phyloP scores from a whole-genome alignment of 2,113 vertebrate species.

The Eurypyga helias region DNA sequence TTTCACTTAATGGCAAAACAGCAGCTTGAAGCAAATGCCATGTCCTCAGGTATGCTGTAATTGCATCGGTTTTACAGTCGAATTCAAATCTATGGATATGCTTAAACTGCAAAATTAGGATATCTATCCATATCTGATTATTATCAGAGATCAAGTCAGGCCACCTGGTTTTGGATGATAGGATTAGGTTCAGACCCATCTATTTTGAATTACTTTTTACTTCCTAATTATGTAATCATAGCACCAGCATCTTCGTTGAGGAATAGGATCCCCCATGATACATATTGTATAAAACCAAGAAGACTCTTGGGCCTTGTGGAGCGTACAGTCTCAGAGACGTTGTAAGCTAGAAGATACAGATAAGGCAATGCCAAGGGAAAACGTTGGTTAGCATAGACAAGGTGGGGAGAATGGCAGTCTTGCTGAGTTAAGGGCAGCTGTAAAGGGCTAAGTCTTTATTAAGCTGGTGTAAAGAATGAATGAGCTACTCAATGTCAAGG shows the following conservation, averaged over 20 bases:
- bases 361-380: background rate
- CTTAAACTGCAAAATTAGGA: background rate
- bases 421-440: background rate
- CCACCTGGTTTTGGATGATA: background rate
- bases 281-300: background rate
- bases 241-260: background rate
- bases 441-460: background rate
- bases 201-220: background rate
- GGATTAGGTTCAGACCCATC: background rate
- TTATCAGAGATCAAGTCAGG: background rate
- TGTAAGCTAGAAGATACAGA: background rate
- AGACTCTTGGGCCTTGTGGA: background rate
- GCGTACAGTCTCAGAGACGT: accelerated
- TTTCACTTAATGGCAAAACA: background rate
- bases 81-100: background rate
- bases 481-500: background rate
- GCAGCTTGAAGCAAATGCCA: background rate
- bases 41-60: background rate
- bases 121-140: background rate
- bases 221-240: background rate
- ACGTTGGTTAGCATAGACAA: background rate
- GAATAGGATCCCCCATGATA: background rate
- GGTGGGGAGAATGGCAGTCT: background rate
- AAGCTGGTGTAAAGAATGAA: background rate
- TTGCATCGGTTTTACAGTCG: background rate